Evolutionary conservation across 2,888 invertebrate genomes (phyloP).

Genomic region (Furcula furcula): DNA sequence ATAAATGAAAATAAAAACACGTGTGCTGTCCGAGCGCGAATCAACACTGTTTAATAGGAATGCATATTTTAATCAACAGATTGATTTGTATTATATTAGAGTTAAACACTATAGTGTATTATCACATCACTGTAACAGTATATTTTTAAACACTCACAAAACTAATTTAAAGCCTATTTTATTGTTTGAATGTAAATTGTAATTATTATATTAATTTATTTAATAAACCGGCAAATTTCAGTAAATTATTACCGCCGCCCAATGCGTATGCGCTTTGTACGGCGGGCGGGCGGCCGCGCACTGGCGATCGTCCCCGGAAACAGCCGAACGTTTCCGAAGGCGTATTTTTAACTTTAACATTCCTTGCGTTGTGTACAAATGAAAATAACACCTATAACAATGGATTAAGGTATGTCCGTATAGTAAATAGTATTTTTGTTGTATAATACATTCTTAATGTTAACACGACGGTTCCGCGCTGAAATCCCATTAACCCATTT

Average conservation of each 20-base stretch:
- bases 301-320: conserved; percentile 53
- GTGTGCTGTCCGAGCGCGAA: conserved; percentile 47
- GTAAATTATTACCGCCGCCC: conserved; percentile 50
- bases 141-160: no score
- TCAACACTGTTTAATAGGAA: conserved; percentile 56
- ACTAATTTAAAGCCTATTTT: no score
- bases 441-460: conserved; percentile 52
- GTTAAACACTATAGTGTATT: conserved; percentile 3
- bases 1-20: conserved; percentile 68
- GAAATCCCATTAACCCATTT: conserved; percentile 72
- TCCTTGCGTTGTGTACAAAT: conserved; percentile 31
- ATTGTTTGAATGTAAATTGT: no score
- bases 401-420: conserved; percentile 18
- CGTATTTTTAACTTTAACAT: conserved; percentile 70
- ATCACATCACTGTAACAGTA: conserved; percentile 27
- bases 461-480: conserved; percentile 50
- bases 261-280: conserved; percentile 53
- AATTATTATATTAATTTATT: conserved; percentile 11
- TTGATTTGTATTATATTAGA: conserved; percentile 17
- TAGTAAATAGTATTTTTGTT: conserved; percentile 25
- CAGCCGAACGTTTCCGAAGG: conserved; percentile 58
- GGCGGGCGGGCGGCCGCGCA: conserved; percentile 61
- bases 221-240: conserved; percentile 19
- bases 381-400: conserved; percentile 26
- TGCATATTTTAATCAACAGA: conserved; percentile 48